Base-by-base conservation (phyloP, 2,113 vertebrate species). In the Burhinus bistriatus region DNA sequence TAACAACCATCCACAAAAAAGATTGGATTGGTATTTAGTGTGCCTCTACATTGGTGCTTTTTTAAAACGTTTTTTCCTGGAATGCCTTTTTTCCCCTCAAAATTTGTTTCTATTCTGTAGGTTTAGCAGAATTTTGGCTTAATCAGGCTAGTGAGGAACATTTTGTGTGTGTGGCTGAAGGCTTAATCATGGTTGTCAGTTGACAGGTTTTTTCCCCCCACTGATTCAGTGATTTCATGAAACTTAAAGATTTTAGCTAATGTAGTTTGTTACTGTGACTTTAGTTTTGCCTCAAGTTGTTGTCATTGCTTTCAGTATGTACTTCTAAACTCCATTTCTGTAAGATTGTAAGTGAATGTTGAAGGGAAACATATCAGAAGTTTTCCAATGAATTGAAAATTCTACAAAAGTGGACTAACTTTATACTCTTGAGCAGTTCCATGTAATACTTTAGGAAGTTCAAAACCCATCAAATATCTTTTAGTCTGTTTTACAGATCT, bases 121-220 rank as follows among this genome's bases (percentile, higher is more conserved):
- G 8, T 86, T 62, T 78, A 75, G 34, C 21, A 75, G 51, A 47
- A 64, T 77, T 59, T 80, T 47, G 55, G 29, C 32, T 83, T 83
- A 52, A 66, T 90, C 32, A 51, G 45, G 12, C 36, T 90, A 52
- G 34, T 42, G n/a, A 70, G 38, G 19, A 87, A 38, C 19, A 17
- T 59, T 70, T 38, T 38, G 5, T 45, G 29, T 72, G 16, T 80
- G n/a, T 88, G 71, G 22, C 38, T 75, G 70, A 94, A 83, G 30
- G 29, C 38, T 76, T 91, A 75, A 47, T 77, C 7, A 11, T 65
- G 23, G 49, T 69, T 91, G 27, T 70, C 30, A 65, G 12, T 59
- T 80, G 62, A 34, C 36, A 18, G 21, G 3, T 40, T 25, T 58
- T 71, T 9, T 69, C 13, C 3, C 12, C 29, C 36, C 0, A 0